Percentiles rank a stretch among this genome's conserved stretches.
Conservation (phyloP, 2,797 vertebrate genomes). For the Phalanger gymnotis region DNA sequence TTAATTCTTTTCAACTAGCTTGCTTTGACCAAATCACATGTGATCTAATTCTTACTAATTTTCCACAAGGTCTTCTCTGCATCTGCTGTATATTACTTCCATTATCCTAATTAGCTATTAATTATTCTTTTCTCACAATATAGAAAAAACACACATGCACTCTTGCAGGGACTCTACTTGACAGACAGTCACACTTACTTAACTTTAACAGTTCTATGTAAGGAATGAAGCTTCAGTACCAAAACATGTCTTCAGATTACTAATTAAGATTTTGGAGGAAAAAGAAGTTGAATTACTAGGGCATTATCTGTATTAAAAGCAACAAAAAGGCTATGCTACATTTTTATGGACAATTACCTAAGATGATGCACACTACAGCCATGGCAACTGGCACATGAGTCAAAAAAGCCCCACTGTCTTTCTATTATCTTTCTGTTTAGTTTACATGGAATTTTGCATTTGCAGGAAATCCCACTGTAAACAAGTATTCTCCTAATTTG, state of each 20-base stretch:
- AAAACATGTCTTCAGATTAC: constrained; percentile 65
- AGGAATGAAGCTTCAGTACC: constrained; percentile 71
- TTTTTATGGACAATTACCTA: constrained; percentile 66
- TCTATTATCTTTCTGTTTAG: constrained; percentile 11
- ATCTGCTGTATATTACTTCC: constrained; percentile 85
- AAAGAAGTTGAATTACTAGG: constrained; percentile 60
- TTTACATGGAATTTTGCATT: constrained; percentile 43
- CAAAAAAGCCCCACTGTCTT: not conserved
- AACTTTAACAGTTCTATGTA: constrained; percentile 80
- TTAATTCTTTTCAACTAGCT: constrained; percentile 82
- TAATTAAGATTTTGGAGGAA: constrained; percentile 72
- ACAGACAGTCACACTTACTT: constrained; percentile 85
- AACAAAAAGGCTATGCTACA: constrained; percentile 50
- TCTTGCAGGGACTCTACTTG: constrained; percentile 79
- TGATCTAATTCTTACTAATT: constrained; percentile 83
- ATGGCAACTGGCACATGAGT: constrained; percentile 35
- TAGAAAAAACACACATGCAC: constrained; percentile 74
- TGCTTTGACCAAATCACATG: constrained; percentile 80
- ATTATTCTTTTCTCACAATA: constrained; percentile 86
- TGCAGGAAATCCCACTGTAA: not conserved
- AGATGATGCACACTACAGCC: constrained; percentile 18
- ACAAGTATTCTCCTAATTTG: not conserved
- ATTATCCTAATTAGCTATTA: constrained; percentile 88
- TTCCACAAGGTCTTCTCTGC: constrained; percentile 84
- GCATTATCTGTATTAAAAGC: constrained; percentile 55